Evolutionary conservation across 2,113 vertebrate species (phyloP).

Genomic region (Danionella cerebrum): DNA sequence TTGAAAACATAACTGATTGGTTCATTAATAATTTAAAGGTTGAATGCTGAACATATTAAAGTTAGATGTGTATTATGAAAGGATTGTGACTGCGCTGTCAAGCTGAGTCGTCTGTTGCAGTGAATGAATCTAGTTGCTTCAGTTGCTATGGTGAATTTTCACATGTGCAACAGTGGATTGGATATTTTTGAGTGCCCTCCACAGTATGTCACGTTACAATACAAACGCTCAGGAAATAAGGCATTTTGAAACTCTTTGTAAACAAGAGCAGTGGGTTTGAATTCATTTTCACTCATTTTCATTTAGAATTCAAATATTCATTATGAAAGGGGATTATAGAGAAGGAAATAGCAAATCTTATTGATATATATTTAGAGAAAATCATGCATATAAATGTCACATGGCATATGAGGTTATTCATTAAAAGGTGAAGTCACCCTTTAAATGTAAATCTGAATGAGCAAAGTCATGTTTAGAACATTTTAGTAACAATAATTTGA

Average conservation of each 20-base stretch:
- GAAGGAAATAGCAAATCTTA: no score
- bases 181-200: constrained; percentile 45
- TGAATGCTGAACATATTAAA: constrained; percentile 9
- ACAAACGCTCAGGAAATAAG: constrained; percentile 18
- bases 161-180: constrained; percentile 50
- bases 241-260: not conserved
- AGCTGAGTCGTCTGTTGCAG: constrained; percentile 49
- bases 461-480: no score
- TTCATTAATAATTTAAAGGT: constrained; percentile 1
- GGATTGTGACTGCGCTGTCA: constrained; percentile 21
- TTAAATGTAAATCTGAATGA: no score
- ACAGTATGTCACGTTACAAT: constrained; percentile 29
- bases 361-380: no score
- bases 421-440: no score
- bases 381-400: no score
- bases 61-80: not conserved
- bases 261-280: no score
- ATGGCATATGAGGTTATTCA: no score
- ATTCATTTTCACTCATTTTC: no score
- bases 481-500: no score
- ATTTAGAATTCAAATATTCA: no score
- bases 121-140: constrained; percentile 50
- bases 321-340: no score
- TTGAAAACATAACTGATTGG: not conserved
- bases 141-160: constrained; percentile 72